A percentile compares a stretch with the other conserved stretches of the same genome.
These are phyloP conservation scores for Megaceryle maxima DNA, from an alignment of 2,113 vertebrate genomes.

Conservation along the genomic window DNA sequence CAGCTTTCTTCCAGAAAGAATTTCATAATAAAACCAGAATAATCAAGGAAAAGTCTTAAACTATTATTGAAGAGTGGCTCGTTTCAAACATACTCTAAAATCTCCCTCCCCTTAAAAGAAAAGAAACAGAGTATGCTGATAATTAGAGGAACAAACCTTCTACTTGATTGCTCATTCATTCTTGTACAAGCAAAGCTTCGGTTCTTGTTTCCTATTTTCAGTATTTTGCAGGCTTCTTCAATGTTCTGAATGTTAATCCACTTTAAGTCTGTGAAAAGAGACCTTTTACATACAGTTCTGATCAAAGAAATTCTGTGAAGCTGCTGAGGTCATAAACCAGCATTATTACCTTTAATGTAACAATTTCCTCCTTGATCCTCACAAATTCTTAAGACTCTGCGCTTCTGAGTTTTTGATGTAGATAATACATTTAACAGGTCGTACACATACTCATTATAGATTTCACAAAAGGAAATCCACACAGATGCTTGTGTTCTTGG, in stretches of 20 bases:
- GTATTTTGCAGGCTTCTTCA: slow-evolving; percentile 81
- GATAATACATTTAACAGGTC: slow-evolving; percentile 78
- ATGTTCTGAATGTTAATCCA: slow-evolving; percentile 84
- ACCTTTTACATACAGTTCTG: not conserved
- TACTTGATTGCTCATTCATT: slow-evolving; percentile 90
- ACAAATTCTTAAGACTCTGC: slow-evolving; percentile 80
- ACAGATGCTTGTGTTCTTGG: slow-evolving; percentile 73
- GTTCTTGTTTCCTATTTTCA: slow-evolving; percentile 87
- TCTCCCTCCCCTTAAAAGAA: not conserved
- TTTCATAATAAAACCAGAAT: not conserved
- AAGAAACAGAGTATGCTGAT: not conserved
- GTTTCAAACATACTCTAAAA: not conserved
- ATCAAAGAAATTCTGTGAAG: not conserved
- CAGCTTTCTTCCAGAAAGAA: not conserved
- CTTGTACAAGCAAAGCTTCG: slow-evolving; percentile 86
- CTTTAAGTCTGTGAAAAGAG: slow-evolving; percentile 77
- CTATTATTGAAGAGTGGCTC: not conserved
- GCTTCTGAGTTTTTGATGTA: slow-evolving; percentile 76
- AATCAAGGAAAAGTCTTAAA: not conserved
- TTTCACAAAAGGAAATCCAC: slow-evolving; percentile 90
- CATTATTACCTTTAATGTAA: slow-evolving; percentile 82
- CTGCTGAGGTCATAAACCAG: not conserved
- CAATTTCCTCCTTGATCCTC: slow-evolving; percentile 85
- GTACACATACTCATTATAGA: slow-evolving; percentile 89
- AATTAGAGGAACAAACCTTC: slow-evolving; percentile 77